phyloP scores from a whole-genome alignment of 2,888 invertebrate genomes.

The Mesoligia furuncula region DNA sequence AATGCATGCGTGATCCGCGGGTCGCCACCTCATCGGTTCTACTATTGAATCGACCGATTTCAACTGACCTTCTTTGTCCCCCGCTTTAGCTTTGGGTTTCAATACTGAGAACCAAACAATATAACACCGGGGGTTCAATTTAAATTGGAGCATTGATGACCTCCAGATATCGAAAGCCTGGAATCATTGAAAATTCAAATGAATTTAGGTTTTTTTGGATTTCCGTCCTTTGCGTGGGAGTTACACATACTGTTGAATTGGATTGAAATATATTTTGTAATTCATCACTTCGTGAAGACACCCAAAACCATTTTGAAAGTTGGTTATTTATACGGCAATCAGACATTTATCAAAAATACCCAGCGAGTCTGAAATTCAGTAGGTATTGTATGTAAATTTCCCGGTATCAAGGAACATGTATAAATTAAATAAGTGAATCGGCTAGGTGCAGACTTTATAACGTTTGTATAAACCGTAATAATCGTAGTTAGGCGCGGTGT shows the following conservation, averaged over 20 bases:
- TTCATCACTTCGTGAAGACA: slow-evolving; percentile 15
- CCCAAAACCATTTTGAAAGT: slow-evolving; percentile 17
- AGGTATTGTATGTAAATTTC: slow-evolving; percentile 71
- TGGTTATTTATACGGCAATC: slow-evolving; percentile 15
- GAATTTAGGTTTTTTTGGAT: slow-evolving; percentile 46
- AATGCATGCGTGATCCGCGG: slow-evolving; percentile 84
- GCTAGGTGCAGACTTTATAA: slow-evolving; percentile 51
- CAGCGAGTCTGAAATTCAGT: slow-evolving; percentile 47
- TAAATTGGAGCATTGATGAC: slow-evolving; percentile 78
- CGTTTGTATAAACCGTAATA: slow-evolving; percentile 70
- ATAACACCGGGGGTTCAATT: slow-evolving; percentile 65
- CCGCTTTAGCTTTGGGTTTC: slow-evolving; percentile 11
- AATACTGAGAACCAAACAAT: slow-evolving; percentile 29
- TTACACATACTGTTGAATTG: slow-evolving; percentile 14
- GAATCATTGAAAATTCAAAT: slow-evolving; percentile 73
- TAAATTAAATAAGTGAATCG: slow-evolving; percentile 70
- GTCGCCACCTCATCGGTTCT: slow-evolving; percentile 80
- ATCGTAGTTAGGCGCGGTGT: slow-evolving; percentile 75
- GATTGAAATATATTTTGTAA: slow-evolving; percentile 16
- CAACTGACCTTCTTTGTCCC: slow-evolving; percentile 70
- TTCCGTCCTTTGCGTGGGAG: slow-evolving; percentile 26
- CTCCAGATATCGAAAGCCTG: slow-evolving; percentile 80
- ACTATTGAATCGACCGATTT: slow-evolving; percentile 71
- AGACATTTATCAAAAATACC: slow-evolving; percentile 26
- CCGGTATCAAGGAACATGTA: slow-evolving; percentile 62